phyloP scores from a whole-genome alignment of 1,140 invertebrate species.

The Zaprionus nigranus region DNA sequence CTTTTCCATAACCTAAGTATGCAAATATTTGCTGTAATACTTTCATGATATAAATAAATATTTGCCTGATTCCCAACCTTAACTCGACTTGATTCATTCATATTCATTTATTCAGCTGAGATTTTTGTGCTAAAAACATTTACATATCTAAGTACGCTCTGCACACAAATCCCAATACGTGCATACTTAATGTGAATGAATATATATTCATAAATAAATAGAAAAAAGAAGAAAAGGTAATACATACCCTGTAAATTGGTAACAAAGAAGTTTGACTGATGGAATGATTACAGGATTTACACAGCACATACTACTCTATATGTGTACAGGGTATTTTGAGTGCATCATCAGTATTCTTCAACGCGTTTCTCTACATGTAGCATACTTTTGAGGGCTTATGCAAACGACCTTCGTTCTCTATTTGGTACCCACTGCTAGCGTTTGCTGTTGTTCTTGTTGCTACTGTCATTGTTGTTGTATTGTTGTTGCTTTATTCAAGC shows the following conservation, averaged over 20 bases:
- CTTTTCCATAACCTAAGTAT: background rate
- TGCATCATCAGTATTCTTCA: background rate
- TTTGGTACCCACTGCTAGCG: conserved; percentile 19
- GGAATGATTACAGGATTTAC: background rate
- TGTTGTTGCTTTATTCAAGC: conserved; percentile 64
- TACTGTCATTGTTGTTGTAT: conserved; percentile 29
- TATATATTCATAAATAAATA: conserved; percentile 10
- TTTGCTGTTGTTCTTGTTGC: conserved; percentile 35
- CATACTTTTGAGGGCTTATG: conserved; percentile 69
- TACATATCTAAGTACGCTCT: conserved; percentile 24
- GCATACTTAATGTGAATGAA: conserved; percentile 1
- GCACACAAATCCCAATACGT: conserved; percentile 6
- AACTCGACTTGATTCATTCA: background rate
- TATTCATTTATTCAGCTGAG: conserved; percentile 15
- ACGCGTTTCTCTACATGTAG: conserved; percentile 49
- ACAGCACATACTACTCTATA: background rate
- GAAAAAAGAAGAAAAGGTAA: background rate
- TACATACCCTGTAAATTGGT: background rate
- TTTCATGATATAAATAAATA: background rate
- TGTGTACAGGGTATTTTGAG: background rate
- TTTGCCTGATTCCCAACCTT: background rate
- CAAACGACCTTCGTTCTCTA: conserved; percentile 67
- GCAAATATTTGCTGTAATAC: background rate
- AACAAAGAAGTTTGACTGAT: background rate
- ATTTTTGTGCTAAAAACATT: conserved; percentile 17